Conservation (phyloP, 1,140 invertebrate species). For the Drosophila arizonae region DNA sequence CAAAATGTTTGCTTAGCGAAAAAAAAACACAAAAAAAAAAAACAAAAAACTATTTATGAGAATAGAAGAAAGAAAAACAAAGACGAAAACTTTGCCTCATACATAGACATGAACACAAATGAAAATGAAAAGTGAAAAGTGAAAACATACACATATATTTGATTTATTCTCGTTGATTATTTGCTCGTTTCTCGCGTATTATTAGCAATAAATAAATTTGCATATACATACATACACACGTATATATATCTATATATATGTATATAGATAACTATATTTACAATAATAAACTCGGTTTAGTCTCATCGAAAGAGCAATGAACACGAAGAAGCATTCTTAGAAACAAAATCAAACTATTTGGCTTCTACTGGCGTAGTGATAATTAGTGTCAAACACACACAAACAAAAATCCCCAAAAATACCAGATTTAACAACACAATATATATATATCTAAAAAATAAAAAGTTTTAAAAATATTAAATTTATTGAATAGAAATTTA, state of each 20-base stretch:
- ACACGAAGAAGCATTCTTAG: constrained; percentile 42
- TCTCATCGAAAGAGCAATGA: constrained; percentile 57
- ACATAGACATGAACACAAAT: constrained; percentile 16
- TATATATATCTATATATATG: constrained; percentile 5
- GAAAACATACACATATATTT: constrained; percentile 32
- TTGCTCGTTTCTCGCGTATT: constrained; percentile 61
- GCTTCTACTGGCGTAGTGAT: constrained; percentile 79
- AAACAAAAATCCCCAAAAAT: constrained; percentile 42
- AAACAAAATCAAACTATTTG: constrained; percentile 59
- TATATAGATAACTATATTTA: constrained; percentile 26
- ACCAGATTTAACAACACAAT: constrained; percentile 15
- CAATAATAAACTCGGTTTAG: constrained; percentile 60
- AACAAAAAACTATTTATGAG: constrained; percentile 12
- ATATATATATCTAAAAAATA: constrained; percentile 20
- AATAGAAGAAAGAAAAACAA: constrained; percentile 3
- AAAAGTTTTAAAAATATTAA: constrained; percentile 5
- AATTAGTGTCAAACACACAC: constrained; percentile 81
- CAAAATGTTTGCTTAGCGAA: constrained; percentile 42
- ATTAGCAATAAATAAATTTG: constrained; percentile 75
- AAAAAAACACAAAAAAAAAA: background rate
- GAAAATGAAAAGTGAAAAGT: constrained; percentile 22
- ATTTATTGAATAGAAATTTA: constrained; percentile 23
- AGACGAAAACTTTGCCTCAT: constrained; percentile 12
- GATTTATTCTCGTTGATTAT: constrained; percentile 33
- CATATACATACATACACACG: constrained; percentile 36